Evolutionary conservation across 2,113 vertebrate genomes (phyloP).

Genomic region (Ptychochromis oligacanthus): DNA sequence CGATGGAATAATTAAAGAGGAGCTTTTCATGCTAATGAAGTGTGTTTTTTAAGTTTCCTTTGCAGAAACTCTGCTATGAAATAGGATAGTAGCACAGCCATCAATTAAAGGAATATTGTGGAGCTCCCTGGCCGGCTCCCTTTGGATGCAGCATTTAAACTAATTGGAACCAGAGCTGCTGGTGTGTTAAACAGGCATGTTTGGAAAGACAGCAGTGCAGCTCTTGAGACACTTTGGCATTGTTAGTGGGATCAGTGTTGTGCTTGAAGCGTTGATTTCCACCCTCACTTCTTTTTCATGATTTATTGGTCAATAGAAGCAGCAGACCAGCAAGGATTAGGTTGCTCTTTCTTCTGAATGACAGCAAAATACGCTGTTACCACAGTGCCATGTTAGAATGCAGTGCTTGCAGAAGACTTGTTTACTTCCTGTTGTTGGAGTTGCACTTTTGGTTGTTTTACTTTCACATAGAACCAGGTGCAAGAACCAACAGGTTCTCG

Average conservation of each 20-base stretch:
- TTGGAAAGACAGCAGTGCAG: constrained; percentile 54
- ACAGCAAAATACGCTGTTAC: constrained; percentile 16
- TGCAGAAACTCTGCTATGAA: constrained; percentile 58
- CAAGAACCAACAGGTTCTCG: not conserved
- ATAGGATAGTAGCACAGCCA: constrained; percentile 64
- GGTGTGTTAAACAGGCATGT: constrained; percentile 64
- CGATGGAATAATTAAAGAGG: constrained; percentile 61
- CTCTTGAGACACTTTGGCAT: constrained; percentile 44
- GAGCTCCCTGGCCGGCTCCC: constrained; percentile 46
- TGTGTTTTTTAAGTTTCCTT: constrained; percentile 66
- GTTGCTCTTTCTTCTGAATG: constrained; percentile 15
- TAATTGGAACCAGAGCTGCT: constrained; percentile 71
- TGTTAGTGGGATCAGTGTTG: constrained; percentile 48
- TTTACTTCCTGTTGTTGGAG: constrained; percentile 15
- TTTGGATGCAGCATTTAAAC: constrained; percentile 62
- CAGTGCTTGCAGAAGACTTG: not conserved
- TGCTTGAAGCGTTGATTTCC: constrained; percentile 25
- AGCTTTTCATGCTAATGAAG: constrained; percentile 64
- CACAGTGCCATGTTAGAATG: not conserved
- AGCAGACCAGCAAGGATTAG: constrained; percentile 19
- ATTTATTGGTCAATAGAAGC: constrained; percentile 44
- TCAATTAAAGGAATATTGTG: constrained; percentile 67
- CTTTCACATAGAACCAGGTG: constrained; percentile 7
- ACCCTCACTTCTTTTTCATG: constrained; percentile 7
- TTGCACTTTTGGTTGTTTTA: not conserved